A percentile compares a stretch with the other conserved stretches of the same genome.
Conservation (phyloP, 2,113 vertebrate species). For the Chlamydotis undulata region DNA sequence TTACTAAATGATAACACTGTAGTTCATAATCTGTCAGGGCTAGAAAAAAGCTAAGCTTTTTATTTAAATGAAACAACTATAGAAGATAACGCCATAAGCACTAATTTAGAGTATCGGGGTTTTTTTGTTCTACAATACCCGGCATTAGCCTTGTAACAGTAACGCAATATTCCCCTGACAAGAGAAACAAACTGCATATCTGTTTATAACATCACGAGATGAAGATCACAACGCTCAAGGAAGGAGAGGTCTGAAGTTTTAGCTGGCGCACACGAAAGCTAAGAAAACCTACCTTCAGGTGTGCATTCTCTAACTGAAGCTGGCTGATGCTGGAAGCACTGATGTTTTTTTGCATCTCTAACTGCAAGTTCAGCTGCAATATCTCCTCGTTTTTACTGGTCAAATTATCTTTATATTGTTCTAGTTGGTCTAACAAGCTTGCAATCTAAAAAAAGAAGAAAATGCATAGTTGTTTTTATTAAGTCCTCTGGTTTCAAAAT, state of each 20-base stretch:
- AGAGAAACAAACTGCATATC: not conserved
- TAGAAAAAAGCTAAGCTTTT: not conserved
- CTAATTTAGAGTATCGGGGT: fast-evolving
- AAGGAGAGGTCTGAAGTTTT: not conserved
- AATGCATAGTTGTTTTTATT: not conserved
- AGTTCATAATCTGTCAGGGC: not conserved
- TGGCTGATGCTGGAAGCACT: constrained; percentile 65
- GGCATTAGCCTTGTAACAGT: not conserved
- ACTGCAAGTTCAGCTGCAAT: constrained; percentile 79
- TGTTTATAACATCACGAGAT: not conserved
- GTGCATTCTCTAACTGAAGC: constrained; percentile 75
- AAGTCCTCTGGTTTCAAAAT: not conserved
- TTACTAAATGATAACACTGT: not conserved
- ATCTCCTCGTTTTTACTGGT: constrained; percentile 80
- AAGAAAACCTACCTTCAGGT: constrained; percentile 75
- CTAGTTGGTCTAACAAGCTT: constrained; percentile 77
- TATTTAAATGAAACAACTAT: not conserved
- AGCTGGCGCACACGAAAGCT: not conserved
- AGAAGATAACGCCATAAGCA: not conserved
- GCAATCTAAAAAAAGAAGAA: constrained; percentile 74
- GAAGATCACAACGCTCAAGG: not conserved
- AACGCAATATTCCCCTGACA: not conserved
- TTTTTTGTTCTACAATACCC: fast-evolving
- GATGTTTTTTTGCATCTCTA: constrained; percentile 76
- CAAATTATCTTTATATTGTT: constrained; percentile 78